Percentiles rank a stretch among this genome's conserved stretches.
Evolutionary conservation across 2,797 vertebrate genomes (phyloP).

Genomic region (Simalia tracyae): DNA sequence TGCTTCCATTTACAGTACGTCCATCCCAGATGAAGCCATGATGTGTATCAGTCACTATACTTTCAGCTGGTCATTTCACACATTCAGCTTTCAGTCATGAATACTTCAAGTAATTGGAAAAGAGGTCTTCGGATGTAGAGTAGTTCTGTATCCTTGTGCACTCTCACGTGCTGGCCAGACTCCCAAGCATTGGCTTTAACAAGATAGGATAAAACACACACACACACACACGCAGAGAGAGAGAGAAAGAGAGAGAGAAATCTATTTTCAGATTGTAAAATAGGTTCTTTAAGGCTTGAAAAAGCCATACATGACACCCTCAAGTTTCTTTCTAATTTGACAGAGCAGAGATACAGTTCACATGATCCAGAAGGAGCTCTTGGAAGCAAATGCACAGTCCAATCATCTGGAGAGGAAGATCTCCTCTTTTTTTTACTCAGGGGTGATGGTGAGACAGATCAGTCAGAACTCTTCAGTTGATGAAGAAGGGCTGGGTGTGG

Average conservation of each 20-base stretch:
- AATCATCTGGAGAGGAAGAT: constrained; percentile 73
- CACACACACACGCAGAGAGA: background rate
- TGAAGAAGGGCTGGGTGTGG: constrained; percentile 62
- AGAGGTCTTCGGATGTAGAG: background rate
- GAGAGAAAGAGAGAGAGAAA: background rate
- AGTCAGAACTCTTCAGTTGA: constrained; percentile 65
- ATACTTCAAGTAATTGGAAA: background rate
- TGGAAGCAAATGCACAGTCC: constrained; percentile 62
- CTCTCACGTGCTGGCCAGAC: background rate
- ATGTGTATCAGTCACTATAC: background rate
- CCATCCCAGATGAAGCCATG: background rate
- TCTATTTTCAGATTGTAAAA: constrained; percentile 27
- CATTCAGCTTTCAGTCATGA: background rate
- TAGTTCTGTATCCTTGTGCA: background rate
- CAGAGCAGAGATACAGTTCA: constrained; percentile 58
- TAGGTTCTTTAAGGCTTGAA: constrained; percentile 30
- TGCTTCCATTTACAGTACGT: background rate
- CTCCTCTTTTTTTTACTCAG: constrained; percentile 22
- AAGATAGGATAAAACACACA: background rate
- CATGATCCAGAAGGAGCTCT: constrained; percentile 65
- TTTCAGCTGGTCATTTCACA: background rate
- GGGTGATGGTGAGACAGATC: constrained; percentile 5
- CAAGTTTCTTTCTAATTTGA: constrained; percentile 10
- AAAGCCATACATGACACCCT: rapidly evolving
- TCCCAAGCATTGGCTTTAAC: background rate